Evolutionary conservation across 2,888 invertebrate species (phyloP), one percentile per base, ranked within the genome.

Genomic region (Diplazon laetatorius): DNA sequence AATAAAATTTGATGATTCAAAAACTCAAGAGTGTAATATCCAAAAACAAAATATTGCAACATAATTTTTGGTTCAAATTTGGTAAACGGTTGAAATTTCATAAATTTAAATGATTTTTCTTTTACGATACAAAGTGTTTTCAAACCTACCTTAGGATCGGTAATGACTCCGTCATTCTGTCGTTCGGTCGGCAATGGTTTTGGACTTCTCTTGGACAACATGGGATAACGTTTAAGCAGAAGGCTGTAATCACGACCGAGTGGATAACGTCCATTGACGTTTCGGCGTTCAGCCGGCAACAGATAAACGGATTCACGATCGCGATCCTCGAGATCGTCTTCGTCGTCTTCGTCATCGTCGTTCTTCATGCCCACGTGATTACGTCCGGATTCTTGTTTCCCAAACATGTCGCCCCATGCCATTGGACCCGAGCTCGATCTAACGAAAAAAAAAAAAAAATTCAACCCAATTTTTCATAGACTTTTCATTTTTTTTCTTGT

Each of bases 101-200:
- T n/a, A n/a, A n/a, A n/a, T n/a, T n/a, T n/a, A n/a, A n/a, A n/a
- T n/a, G n/a, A n/a, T 50, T 22, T 66, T 66, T 30, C 14, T 30
- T 30, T 30, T 30, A 5, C 30, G 30, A 30, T 2, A 30, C 6
- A 18, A 48, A 6, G 14, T 44, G 5, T n/a, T n/a, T 44, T 16
- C 14, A 25, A 5, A 9, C 2, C 62, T 84, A 90, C 90, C 86
- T 90, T 88, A 1, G 90, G 89, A 83, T 91, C 90, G 12, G 88
- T 90, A 10, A 73, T 68, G 25, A 76, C 57, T 37, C 77, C 63
- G 20, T 44, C 16, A n/a, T 80, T 76, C 74, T 88, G 85, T 62
- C 85, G 82, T 16, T 87, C 87, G 18, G 73, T 80, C 46, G 82
- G 83, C 16, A 85, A 62, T 0, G 87, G 81, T 60, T 88, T 89